Evolutionary conservation across 2,888 invertebrate species (phyloP).

Genomic region (Drosophila trichaetosa): DNA sequence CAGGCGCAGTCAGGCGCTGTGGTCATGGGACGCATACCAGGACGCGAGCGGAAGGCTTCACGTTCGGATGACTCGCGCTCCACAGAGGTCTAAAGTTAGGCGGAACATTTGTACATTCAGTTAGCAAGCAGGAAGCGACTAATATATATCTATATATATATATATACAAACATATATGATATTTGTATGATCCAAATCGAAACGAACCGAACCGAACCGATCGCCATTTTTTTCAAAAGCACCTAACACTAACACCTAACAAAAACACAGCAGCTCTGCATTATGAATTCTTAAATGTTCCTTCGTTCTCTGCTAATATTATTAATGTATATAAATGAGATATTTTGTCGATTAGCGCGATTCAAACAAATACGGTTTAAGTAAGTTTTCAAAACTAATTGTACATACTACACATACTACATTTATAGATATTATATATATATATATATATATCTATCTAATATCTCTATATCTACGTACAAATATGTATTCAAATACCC

Average conservation of each 20-base stretch:
- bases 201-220: conserved; percentile 56
- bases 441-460: conserved; percentile 1
- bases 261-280: conserved; percentile 36
- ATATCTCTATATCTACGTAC: conserved; percentile 28
- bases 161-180: conserved; percentile 33
- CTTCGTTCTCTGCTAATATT: conserved; percentile 78
- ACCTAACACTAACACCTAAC: conserved; percentile 48
- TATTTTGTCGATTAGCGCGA: conserved; percentile 55
- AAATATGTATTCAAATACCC: conserved; percentile 40
- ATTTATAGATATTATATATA: conserved; percentile 29
- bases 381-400: conserved; percentile 77
- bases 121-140: conserved; percentile 52
- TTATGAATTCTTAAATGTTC: conserved; percentile 76
- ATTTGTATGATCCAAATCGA: conserved; percentile 60
- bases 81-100: conserved; percentile 82
- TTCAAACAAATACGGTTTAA: conserved; percentile 55
- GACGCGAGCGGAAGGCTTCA: conserved; percentile 86
- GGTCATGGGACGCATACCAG: conserved; percentile 80
- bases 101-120: conserved; percentile 49
- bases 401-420: conserved; percentile 60
- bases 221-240: conserved; percentile 63
- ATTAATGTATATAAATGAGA: conserved; percentile 59
- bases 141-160: conserved; percentile 39
- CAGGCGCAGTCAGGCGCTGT: conserved; percentile 61
- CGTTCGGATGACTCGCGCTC: conserved; percentile 86